A percentile compares a stretch with the other conserved stretches of the same genome.
Evolutionary conservation across 2,888 invertebrate species (phyloP).

Genomic region (Dolichopus griseipennis): DNA sequence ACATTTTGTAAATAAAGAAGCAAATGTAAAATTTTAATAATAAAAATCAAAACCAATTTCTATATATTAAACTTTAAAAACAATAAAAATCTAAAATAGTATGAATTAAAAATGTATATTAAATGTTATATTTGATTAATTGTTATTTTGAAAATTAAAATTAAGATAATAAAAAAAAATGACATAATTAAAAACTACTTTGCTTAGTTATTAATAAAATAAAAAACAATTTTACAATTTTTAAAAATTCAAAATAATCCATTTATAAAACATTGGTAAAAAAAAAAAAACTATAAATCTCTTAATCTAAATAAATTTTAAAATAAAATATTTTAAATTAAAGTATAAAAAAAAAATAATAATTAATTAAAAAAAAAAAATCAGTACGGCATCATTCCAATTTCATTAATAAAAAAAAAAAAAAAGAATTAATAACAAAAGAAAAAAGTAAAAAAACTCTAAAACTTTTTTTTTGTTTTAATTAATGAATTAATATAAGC

Average conservation of each 20-base stretch:
- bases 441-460: too few species aligned
- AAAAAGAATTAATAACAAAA: too few species aligned
- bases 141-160: not conserved
- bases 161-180: not conserved
- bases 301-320: slow-evolving; percentile 22
- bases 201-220: not conserved
- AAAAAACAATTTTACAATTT: not conserved
- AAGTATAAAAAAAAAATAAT: slow-evolving; percentile 12
- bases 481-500: too few species aligned
- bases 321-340: slow-evolving; percentile 9
- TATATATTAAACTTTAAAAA: not conserved
- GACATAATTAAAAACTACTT: not conserved
- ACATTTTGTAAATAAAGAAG: too few species aligned
- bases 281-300: slow-evolving; percentile 14
- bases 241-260: not conserved
- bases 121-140: not conserved
- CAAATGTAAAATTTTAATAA: too few species aligned
- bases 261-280: not conserved
- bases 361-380: slow-evolving; percentile 9
- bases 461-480: too few species aligned
- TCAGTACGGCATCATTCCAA: slow-evolving; percentile 16
- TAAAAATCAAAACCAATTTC: too few species aligned
- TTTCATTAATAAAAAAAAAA: slow-evolving; percentile 19
- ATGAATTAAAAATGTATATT: slow-evolving; percentile 1
- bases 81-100: not conserved